Evolutionary conservation across 1,140 invertebrate genomes (phyloP).

Genomic region (Pogonomyrmex barbatus): DNA sequence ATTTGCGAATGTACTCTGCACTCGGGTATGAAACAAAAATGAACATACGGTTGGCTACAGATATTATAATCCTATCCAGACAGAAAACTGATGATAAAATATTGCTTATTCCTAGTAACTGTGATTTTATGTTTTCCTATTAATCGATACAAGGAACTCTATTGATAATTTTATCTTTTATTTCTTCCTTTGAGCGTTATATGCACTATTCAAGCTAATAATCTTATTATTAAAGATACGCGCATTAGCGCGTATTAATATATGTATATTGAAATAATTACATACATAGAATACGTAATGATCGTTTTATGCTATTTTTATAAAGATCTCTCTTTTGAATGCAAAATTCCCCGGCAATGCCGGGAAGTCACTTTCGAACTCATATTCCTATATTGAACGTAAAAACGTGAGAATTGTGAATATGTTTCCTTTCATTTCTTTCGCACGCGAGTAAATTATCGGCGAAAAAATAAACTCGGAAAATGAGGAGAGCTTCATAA

Average conservation of each 20-base stretch:
- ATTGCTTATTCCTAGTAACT: slow-evolving; percentile 10
- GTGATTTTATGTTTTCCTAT: slow-evolving; percentile 31
- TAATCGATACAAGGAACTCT: neutral
- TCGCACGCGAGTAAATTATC: slow-evolving; percentile 16
- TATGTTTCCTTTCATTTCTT: neutral
- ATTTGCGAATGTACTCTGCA: neutral
- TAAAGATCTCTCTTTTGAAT: neutral
- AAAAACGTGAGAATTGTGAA: neutral
- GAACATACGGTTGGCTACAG: neutral
- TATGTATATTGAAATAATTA: neutral
- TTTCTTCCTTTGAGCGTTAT: slow-evolving; percentile 8
- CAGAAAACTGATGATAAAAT: slow-evolving; percentile 24
- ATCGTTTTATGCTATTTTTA: neutral
- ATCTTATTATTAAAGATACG: neutral
- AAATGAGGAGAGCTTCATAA: neutral
- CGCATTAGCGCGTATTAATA: neutral
- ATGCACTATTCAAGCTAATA: neutral
- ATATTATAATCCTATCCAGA: neutral
- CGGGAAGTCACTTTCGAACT: neutral
- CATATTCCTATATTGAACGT: neutral
- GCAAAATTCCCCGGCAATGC: neutral
- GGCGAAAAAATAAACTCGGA: neutral
- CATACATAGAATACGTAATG: neutral
- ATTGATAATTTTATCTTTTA: slow-evolving; percentile 28
- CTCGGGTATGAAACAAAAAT: neutral